Evolutionary conservation across 2,888 invertebrate genomes (phyloP).

Genomic region (Sabatieria punctata): DNA sequence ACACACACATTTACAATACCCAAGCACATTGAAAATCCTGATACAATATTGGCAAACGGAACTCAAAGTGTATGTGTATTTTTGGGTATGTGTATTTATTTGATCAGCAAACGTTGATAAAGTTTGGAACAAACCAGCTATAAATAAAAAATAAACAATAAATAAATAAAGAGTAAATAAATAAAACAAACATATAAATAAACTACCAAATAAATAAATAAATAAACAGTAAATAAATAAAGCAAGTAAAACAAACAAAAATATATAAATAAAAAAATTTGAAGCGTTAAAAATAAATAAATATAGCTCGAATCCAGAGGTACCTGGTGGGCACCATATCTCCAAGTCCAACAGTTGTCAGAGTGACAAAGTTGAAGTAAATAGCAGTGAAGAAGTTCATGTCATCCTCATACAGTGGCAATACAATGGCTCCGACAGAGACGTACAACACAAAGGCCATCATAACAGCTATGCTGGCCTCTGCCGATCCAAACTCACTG

Average conservation of each 20-base stretch:
- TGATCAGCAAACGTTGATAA: too few species aligned
- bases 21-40: too few species aligned
- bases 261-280: not conserved
- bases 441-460: slow-evolving; percentile 20
- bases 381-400: slow-evolving; percentile 25
- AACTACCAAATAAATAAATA: not conserved
- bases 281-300: not conserved
- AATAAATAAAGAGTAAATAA: too few species aligned
- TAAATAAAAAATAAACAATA: too few species aligned
- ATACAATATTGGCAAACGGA: too few species aligned
- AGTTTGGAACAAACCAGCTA: too few species aligned
- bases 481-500: too few species aligned
- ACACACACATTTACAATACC: too few species aligned
- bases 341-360: slow-evolving; percentile 4
- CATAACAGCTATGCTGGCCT: slow-evolving; percentile 15
- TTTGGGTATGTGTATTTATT: too few species aligned
- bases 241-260: not conserved
- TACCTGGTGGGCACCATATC: slow-evolving; percentile 3
- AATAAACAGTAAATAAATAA: not conserved
- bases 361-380: slow-evolving; percentile 13
- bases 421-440: slow-evolving; percentile 17
- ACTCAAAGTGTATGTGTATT: too few species aligned
- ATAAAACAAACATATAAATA: too few species aligned
- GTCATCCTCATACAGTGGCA: slow-evolving; percentile 24
- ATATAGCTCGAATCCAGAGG: not conserved